These are phyloP conservation scores for Lasioglossum pauxillum DNA, from an alignment of 2,888 invertebrate genomes.

Conservation along the genomic window DNA sequence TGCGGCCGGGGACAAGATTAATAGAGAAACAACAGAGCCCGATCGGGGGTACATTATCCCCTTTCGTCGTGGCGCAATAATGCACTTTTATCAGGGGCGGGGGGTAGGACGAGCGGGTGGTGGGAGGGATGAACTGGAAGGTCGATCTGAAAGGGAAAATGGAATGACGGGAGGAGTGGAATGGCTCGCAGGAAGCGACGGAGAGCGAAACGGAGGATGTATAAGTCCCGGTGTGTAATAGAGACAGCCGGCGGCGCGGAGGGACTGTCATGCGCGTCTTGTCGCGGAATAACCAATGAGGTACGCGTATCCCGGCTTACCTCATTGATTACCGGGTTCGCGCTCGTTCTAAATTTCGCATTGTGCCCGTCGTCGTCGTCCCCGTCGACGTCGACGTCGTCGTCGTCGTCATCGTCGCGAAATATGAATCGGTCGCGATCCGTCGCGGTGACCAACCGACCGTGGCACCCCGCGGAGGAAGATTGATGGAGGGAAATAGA, in stretches of 20 bases:
- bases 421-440: slow-evolving; percentile 56
- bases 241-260: slow-evolving; percentile 6
- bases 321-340: slow-evolving; percentile 70
- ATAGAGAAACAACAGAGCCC: slow-evolving; percentile 43
- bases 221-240: neutral
- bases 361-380: slow-evolving; percentile 44
- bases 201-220: slow-evolving; percentile 2
- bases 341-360: slow-evolving; percentile 68
- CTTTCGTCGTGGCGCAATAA: slow-evolving; percentile 47
- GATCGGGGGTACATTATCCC: slow-evolving; percentile 38
- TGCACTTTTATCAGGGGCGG: slow-evolving; percentile 28
- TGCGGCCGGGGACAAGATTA: slow-evolving; percentile 18
- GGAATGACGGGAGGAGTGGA: slow-evolving; percentile 1
- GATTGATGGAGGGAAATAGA: slow-evolving; percentile 68
- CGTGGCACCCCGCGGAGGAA: slow-evolving; percentile 22
- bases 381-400: slow-evolving; percentile 33
- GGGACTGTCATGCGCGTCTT: slow-evolving; percentile 64
- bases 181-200: slow-evolving; percentile 11
- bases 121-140: neutral
- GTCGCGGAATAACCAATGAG: slow-evolving; percentile 64
- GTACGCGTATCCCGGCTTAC: slow-evolving; percentile 59
- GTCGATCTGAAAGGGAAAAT: slow-evolving; percentile 20
- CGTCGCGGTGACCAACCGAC: slow-evolving; percentile 2
- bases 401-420: slow-evolving; percentile 33
- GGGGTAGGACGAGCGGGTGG: neutral